Base-by-base conservation (phyloP, 2,888 invertebrate species). In the Sthenelais limicola region DNA sequence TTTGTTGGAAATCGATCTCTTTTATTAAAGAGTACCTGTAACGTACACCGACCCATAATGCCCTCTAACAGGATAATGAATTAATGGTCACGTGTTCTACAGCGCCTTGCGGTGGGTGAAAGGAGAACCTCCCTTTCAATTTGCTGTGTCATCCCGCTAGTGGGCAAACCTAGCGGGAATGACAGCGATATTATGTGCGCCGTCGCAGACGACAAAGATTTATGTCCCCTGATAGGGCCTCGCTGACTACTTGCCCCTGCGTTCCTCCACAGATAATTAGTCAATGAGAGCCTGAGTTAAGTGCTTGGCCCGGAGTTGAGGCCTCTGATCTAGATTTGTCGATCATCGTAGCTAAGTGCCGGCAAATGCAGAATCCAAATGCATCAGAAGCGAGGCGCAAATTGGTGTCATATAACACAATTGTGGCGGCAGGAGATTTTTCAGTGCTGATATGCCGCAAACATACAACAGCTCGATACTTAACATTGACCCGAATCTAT, bases 71-170 rank as follows among this genome's bases (percentile, higher is more conserved):
- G 38, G 38, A 62, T 62, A 62, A 62, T 62, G 62, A 62, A 62
- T 62, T 62, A 62, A 62, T 62, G 62, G 62, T 62, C 62, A 62
- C 62, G 35, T 38, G 62, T 35, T 43, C 35, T 38, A 62, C 62
- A 24, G 62, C 62, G 15, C 38, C 62, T 21, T 15, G 1, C 62
- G 24, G 62, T 28, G 62, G 35, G 38, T 1, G 62, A 12, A 15
- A 24, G 38, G 15, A 43, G 62, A 62, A 62, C 62, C 26, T 38
- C 38, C 9, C 62, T 62, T 28, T 21, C 62, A 33, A 62, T 35
- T 56, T 32, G 9, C 28, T 15, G 56, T 33, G 56, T 18, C 24
- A 62, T 38, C 62, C 9, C 35, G 15, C 35, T 21, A 43, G 32
- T 56, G 56, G 32, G n/a, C 43, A 35, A 35, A 38, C 43, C 24